Base-by-base conservation (phyloP, 1,140 invertebrate genomes). In the Semibalanus balanoides region DNA sequence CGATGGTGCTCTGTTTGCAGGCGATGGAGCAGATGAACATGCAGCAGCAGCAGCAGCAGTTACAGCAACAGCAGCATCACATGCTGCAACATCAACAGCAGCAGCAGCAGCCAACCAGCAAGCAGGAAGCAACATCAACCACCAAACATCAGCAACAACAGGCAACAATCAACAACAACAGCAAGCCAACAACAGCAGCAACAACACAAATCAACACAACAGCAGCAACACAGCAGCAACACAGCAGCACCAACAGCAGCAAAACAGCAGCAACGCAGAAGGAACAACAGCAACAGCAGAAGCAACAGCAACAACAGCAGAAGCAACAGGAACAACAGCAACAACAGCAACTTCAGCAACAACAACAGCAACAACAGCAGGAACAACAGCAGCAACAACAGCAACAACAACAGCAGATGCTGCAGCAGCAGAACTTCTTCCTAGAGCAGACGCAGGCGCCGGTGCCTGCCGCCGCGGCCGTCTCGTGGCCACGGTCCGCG, bases 401-500 rank as follows among this genome's bases (percentile, higher is more conserved):
- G 11, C 51, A 64, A 64, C 51, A 64, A 1, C 51, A 64, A 19
- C 51, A 64, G 22, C 11, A 64, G 51, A 14, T 22, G 51, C 14
- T 22, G 9, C 51, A 64, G 51, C 51, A 64, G 51, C 51, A 64
- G 51, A 64, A 40, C 25, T 70, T 70, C 25, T 70, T 70, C 69
- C 5, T 70, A 7, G 69, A n/a, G 69, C 69, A 22, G 25, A 22
- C 69, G 69, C 28, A n/a, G 69, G 69, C 69, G 69, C 69, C 25
- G 69, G 5, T 70, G 69, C 69, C 25, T 3, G 69, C 69, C 69
- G 3, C 69, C 3, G 69, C 69, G 69, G 5, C 28, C 69, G 69
- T 70, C 5, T 27, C 35, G 35, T 40, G 35, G 35, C 76, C 74
- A 75, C 70, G 43, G 40, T n/a, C 70, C 72, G n/a, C 76, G 78